phyloP scores from a whole-genome alignment of 2,113 vertebrate genomes.

The Pseudolaguvia tuberculata region DNA sequence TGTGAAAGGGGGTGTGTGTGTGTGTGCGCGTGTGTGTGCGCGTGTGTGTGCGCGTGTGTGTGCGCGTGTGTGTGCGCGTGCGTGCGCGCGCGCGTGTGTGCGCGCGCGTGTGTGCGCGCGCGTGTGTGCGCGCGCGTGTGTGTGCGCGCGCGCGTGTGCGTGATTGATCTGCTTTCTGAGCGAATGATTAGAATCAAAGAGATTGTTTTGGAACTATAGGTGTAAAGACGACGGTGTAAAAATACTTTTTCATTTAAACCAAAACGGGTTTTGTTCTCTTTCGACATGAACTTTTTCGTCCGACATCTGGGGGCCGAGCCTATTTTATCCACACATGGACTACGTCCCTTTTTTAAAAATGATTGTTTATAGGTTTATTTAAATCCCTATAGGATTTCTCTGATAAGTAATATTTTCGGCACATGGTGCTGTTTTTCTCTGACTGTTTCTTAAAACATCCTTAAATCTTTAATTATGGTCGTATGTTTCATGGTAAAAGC shows the following conservation, averaged over 20 bases:
- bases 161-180: constrained; percentile 10
- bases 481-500: background rate
- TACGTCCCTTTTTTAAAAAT: constrained; percentile 22
- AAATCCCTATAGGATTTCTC: constrained; percentile 28
- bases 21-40: no score
- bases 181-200: constrained; percentile 7
- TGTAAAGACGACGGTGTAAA: constrained; percentile 33
- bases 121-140: no score
- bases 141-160: no score
- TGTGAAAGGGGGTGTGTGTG: no score
- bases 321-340: constrained; percentile 36
- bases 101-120: no score
- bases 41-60: no score
- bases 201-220: constrained; percentile 14
- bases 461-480: constrained; percentile 11
- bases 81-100: no score
- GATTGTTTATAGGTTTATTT: constrained; percentile 25
- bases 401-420: background rate
- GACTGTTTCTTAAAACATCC: constrained; percentile 34
- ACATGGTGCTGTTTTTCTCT: constrained; percentile 47
- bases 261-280: constrained; percentile 27
- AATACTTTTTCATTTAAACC: constrained; percentile 34
- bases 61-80: no score
- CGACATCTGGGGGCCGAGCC: constrained; percentile 5
- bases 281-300: constrained; percentile 4